These are phyloP conservation scores for Eledona agricola DNA, from an alignment of 2,888 invertebrate species.

Conservation along the genomic window DNA sequence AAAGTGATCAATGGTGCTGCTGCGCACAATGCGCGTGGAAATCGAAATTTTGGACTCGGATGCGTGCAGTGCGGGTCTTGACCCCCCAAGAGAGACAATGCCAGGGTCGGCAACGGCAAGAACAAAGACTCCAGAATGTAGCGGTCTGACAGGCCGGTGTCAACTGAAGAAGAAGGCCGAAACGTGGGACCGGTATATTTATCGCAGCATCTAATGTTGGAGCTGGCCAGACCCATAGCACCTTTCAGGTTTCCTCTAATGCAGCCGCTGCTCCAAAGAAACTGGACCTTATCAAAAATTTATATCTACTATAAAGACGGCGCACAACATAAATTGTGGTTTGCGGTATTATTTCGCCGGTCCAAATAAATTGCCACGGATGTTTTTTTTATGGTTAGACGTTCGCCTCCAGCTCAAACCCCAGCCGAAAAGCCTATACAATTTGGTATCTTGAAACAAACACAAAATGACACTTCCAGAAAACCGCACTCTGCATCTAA, in stretches of 20 bases:
- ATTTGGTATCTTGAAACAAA: too few species aligned
- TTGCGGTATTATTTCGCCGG: constrained; percentile 36
- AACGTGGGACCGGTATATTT: constrained; percentile 52
- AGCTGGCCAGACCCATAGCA: constrained; percentile 44
- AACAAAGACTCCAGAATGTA: constrained; percentile 51
- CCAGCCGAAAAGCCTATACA: too few species aligned
- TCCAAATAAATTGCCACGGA: constrained; percentile 33
- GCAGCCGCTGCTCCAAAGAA: constrained; percentile 31
- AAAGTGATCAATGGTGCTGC: constrained; percentile 50
- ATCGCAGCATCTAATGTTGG: constrained; percentile 54
- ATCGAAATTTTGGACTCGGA: constrained; percentile 4
- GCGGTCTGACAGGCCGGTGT: constrained; percentile 55
- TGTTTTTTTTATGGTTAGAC: constrained; percentile 17
- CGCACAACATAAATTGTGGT: constrained; percentile 36
- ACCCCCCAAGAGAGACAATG: constrained; percentile 40
- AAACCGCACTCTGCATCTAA: too few species aligned
- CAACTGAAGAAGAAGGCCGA: constrained; percentile 51
- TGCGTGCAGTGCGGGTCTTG: constrained; percentile 26
- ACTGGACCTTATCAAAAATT: constrained; percentile 39
- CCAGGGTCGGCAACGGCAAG: constrained; percentile 51
- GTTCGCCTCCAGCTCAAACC: too few species aligned
- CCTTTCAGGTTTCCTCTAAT: constrained; percentile 31
- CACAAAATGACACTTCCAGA: too few species aligned
- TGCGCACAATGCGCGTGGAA: constrained; percentile 13
- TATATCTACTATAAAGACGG: constrained; percentile 39